Evolutionary conservation across 2,888 invertebrate species (phyloP).

Genomic region (Nezara viridula): DNA sequence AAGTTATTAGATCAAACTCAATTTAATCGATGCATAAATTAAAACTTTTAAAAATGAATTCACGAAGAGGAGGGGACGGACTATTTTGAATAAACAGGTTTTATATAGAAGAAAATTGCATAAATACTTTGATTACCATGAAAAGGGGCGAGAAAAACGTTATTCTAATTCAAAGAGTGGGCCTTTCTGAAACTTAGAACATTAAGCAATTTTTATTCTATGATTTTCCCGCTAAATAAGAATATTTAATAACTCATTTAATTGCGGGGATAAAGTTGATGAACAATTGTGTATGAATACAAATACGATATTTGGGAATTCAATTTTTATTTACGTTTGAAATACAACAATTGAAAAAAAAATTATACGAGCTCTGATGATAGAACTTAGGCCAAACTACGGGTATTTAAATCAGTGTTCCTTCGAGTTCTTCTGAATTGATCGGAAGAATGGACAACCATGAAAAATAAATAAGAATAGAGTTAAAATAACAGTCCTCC

Average conservation of each 20-base stretch:
- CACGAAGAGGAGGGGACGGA: background rate
- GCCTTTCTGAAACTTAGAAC: background rate
- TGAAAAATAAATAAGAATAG: too few relatives aligned
- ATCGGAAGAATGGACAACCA: too few relatives aligned
- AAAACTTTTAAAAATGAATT: slow-evolving; percentile 21
- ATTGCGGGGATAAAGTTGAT: background rate
- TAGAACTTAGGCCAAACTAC: too few relatives aligned
- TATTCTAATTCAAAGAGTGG: background rate
- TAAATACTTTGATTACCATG: slow-evolving; percentile 19
- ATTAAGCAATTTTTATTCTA: background rate
- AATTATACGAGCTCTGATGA: too few relatives aligned
- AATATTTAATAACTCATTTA: background rate
- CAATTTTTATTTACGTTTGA: too few relatives aligned
- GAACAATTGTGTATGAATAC: too few relatives aligned
- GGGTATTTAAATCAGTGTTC: too few relatives aligned
- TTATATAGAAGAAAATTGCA: background rate
- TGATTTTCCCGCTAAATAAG: background rate
- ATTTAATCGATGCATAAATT: slow-evolving; percentile 30
- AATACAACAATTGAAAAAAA: too few relatives aligned
- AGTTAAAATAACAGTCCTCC: too few relatives aligned
- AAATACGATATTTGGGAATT: too few relatives aligned
- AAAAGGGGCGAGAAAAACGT: background rate
- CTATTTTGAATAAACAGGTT: slow-evolving; percentile 16
- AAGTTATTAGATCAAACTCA: background rate
- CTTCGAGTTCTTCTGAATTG: too few relatives aligned